These are phyloP conservation scores for Tapirus indicus DNA, from an alignment of 2,797 vertebrate genomes.

Conservation along the genomic window DNA sequence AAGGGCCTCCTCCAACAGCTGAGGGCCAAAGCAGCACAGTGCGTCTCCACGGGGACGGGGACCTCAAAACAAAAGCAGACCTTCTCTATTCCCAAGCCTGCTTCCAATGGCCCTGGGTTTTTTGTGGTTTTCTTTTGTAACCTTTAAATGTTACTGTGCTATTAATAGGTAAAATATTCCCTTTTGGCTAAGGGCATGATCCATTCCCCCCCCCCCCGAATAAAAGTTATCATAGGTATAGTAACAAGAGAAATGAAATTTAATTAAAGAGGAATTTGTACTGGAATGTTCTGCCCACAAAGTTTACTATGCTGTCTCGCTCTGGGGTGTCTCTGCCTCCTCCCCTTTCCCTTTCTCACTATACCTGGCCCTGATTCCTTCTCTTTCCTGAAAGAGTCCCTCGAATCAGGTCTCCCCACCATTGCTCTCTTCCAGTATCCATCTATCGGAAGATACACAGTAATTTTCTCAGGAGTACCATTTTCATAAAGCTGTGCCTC, in stretches of 20 bases:
- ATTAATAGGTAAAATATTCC: conserved; percentile 36
- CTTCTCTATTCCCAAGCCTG: background rate
- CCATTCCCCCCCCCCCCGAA: background rate
- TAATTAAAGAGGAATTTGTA: background rate
- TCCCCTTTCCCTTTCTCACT: background rate
- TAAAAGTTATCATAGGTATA: background rate
- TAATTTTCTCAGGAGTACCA: background rate
- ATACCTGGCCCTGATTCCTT: background rate
- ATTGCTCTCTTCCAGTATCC: background rate
- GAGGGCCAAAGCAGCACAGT: background rate
- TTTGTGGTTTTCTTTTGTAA: background rate
- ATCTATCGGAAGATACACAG: background rate
- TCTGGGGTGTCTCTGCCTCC: background rate
- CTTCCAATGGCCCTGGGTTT: background rate
- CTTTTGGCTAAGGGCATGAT: conserved; percentile 7
- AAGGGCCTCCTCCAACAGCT: background rate
- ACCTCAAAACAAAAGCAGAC: conserved; percentile 27
- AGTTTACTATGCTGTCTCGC: background rate
- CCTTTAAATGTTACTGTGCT: background rate
- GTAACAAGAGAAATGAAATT: conserved; percentile 22
- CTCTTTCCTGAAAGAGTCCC: background rate
- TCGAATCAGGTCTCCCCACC: background rate
- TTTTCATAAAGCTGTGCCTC: background rate
- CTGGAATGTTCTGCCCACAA: background rate
- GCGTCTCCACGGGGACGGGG: background rate